Evolutionary conservation across 2,113 vertebrate genomes (phyloP).

Genomic region (Mus spicilegus): DNA sequence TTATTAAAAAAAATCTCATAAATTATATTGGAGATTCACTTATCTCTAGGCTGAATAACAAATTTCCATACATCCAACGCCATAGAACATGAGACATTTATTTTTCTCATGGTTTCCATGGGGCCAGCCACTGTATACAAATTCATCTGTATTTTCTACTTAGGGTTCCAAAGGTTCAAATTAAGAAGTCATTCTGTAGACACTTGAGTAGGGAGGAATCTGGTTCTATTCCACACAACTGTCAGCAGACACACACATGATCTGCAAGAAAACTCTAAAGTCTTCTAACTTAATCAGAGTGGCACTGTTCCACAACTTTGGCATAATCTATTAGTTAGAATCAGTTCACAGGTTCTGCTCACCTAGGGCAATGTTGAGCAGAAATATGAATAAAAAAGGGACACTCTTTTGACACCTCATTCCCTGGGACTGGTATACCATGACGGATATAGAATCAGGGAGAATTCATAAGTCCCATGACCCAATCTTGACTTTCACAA

Average conservation of each 20-base stretch:
- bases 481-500: background rate
- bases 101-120: background rate
- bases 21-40: background rate
- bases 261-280: background rate
- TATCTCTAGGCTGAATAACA: background rate
- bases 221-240: background rate
- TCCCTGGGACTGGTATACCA: background rate
- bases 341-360: background rate
- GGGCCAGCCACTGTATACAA: too few species aligned
- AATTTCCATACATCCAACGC: background rate
- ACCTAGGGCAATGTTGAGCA: background rate
- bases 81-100: background rate
- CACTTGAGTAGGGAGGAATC: background rate
- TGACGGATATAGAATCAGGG: background rate
- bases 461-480: constrained; percentile 5
- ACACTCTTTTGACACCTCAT: background rate
- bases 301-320: background rate
- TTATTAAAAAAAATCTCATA: background rate
- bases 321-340: background rate
- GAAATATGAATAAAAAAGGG: background rate
- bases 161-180: background rate
- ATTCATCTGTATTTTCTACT: background rate
- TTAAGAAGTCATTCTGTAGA: background rate
- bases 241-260: background rate
- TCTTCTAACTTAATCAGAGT: background rate